Evolutionary conservation across 2,113 vertebrate genomes (phyloP), one percentile per base, ranked within the genome.

Genomic region (Oncorhynchus tshawytscha): DNA sequence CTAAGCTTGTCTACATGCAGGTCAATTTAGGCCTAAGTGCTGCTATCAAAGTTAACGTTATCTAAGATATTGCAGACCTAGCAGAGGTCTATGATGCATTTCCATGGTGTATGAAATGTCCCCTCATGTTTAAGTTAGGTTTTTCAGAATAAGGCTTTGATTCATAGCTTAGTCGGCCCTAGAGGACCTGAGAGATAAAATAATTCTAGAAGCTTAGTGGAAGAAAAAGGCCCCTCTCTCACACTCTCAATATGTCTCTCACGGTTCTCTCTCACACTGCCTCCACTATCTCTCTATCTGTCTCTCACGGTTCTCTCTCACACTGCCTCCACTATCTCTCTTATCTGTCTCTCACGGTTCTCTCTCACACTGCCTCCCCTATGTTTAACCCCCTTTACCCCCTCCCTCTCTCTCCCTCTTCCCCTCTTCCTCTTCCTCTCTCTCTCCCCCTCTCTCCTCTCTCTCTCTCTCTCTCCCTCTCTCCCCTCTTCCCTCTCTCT

Each of bases 201-300:
- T 81, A 77, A 83, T 83, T 88, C 81, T 81, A 87, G 80, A 82
- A 82, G 82, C 81, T 3, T 82, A 71, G 45, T 82, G 79, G 72
- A 83, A 81, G 79, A 83, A 77, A 82, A 88, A 88, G 25, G 78
- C 77, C 78, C 82, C 6, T 89, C 62, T 64, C 11, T 67, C 62
- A 34, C 34, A 34, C 31, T 34, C 31, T 34, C 31, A 34, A 34
- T 34, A 1, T 6, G 5, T 34, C 79, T 87, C 85, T 88, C 34
- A 39, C 7, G 7, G 22, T 86, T 75, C 82, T 82, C 69, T 73
- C 80, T 78, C 79, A 81, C 87, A 83, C 82, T 72, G 82, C 84
- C 78, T 79, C 12, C 79, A 88, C 90, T 88, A 82, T 91, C 88
- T 88, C 84, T 39, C 86, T 85, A 86, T 89, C 85, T 78, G 84